These are phyloP conservation scores for Luehdorfia chinensis DNA, from an alignment of 1,140 invertebrate genomes.

Conservation along the genomic window DNA sequence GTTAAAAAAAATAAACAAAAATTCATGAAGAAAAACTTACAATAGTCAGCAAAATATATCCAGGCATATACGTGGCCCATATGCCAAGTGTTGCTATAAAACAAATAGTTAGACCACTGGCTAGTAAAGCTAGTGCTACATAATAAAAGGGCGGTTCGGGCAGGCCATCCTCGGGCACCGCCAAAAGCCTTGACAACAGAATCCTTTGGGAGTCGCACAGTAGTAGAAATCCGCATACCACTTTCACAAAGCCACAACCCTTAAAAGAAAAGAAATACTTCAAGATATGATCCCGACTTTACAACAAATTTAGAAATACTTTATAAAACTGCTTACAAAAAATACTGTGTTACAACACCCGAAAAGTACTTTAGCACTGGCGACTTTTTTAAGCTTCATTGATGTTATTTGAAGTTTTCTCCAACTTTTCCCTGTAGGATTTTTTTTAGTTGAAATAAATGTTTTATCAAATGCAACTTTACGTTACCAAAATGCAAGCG, in stretches of 20 bases:
- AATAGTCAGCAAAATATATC: conserved; percentile 82
- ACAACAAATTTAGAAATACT: not conserved
- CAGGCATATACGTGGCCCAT: conserved; percentile 86
- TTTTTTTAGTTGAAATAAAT: too few relatives aligned
- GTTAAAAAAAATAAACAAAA: not conserved
- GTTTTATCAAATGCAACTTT: too few relatives aligned
- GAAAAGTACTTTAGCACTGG: conserved; percentile 65
- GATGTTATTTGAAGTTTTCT: conserved; percentile 20
- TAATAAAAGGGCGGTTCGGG: conserved; percentile 86
- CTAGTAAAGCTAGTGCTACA: conserved; percentile 81
- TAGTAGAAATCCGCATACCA: conserved; percentile 83
- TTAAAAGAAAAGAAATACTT: conserved; percentile 45
- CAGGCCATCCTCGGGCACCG: conserved; percentile 76
- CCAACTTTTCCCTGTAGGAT: too few relatives aligned
- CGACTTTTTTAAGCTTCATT: conserved; percentile 57
- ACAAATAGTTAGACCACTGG: conserved; percentile 81
- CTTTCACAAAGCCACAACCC: conserved; percentile 83
- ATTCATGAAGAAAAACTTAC: conserved; percentile 70
- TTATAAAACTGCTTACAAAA: conserved; percentile 53
- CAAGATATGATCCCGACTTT: not conserved
- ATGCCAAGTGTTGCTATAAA: conserved; percentile 84
- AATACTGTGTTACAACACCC: conserved; percentile 71
- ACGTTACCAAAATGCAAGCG: conserved; percentile 26
- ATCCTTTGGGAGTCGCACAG: conserved; percentile 83
- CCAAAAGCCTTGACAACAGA: conserved; percentile 82